Percentiles rank a stretch among this genome's conserved stretches.
phyloP scores from a whole-genome alignment of 1,140 invertebrate genomes.

The Aphelenchoides fujianensis region DNA sequence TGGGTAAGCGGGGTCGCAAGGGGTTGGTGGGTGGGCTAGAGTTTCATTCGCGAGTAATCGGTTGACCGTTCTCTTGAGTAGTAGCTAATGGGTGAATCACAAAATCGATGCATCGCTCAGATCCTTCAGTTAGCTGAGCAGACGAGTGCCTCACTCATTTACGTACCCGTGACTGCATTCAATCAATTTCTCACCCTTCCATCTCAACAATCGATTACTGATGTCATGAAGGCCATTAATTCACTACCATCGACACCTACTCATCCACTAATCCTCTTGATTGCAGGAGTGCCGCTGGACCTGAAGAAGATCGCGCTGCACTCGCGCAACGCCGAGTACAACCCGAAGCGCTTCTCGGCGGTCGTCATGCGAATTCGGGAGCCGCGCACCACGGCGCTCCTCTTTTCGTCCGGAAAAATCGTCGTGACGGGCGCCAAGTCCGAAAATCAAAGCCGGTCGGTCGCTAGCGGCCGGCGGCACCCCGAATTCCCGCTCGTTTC shows the following conservation, averaged over 20 bases:
- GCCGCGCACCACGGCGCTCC: slow-evolving; percentile 93
- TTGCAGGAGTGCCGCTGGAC: slow-evolving; percentile 72
- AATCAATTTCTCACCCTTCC: not conserved
- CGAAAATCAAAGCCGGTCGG: slow-evolving; percentile 74
- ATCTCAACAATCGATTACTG: not conserved
- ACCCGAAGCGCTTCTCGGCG: slow-evolving; percentile 98
- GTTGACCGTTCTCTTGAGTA: no score
- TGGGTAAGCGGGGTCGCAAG: no score
- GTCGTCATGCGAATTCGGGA: slow-evolving; percentile 99
- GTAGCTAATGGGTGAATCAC: no score
- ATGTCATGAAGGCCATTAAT: not conserved
- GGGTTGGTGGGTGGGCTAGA: no score
- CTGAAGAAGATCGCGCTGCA: slow-evolving; percentile 94
- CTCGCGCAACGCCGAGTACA: slow-evolving; percentile 99
- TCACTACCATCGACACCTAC: not conserved
- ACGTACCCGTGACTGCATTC: not conserved
- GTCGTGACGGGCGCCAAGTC: slow-evolving; percentile 98
- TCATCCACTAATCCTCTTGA: not conserved
- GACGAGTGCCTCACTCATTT: not conserved
- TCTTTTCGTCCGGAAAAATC: slow-evolving; percentile 99
- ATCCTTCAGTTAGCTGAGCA: no score
- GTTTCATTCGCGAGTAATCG: no score
- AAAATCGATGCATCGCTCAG: no score
- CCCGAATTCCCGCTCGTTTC: slow-evolving; percentile 62
- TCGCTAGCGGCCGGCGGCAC: slow-evolving; percentile 60